Conservation (phyloP, 2,797 vertebrate species). For the Bovichtus variegatus region DNA sequence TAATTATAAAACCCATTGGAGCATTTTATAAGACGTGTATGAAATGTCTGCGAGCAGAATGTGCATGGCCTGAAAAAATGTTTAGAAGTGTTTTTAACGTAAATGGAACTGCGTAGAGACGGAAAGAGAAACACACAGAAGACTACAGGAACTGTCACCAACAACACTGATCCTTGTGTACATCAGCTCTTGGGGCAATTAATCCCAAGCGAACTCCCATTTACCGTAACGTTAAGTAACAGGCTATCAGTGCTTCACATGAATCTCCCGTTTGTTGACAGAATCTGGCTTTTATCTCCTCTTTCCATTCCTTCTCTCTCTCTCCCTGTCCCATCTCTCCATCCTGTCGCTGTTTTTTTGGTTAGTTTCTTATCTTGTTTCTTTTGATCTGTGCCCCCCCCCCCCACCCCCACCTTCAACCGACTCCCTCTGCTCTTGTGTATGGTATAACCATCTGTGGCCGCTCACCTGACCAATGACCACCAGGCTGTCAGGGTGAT, state of each 20-base stretch:
- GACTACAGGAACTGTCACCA: constrained; percentile 5
- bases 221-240: constrained; percentile 66
- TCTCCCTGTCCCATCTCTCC: constrained; percentile 22
- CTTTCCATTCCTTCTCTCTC: constrained; percentile 43
- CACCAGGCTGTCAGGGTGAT: constrained; percentile 63
- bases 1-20: not conserved
- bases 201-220: constrained; percentile 43
- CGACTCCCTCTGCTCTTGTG: constrained; percentile 15
- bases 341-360: constrained; percentile 37
- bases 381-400: constrained; percentile 11
- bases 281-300: constrained; percentile 68
- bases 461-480: constrained; percentile 61
- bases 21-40: constrained; percentile 1
- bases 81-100: not conserved
- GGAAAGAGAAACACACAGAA: not conserved
- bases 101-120: not conserved
- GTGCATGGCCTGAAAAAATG: not conserved
- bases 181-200: constrained; percentile 47
- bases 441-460: constrained; percentile 51
- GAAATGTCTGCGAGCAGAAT: not conserved
- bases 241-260: constrained; percentile 51
- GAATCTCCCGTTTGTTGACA: constrained; percentile 69
- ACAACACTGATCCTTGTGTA: constrained; percentile 21
- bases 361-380: constrained; percentile 55
- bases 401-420: not conserved